Percentiles rank a stretch among this genome's conserved stretches.
Evolutionary conservation across 2,888 invertebrate genomes (phyloP).

Genomic region (Sialis fuliginosa): DNA sequence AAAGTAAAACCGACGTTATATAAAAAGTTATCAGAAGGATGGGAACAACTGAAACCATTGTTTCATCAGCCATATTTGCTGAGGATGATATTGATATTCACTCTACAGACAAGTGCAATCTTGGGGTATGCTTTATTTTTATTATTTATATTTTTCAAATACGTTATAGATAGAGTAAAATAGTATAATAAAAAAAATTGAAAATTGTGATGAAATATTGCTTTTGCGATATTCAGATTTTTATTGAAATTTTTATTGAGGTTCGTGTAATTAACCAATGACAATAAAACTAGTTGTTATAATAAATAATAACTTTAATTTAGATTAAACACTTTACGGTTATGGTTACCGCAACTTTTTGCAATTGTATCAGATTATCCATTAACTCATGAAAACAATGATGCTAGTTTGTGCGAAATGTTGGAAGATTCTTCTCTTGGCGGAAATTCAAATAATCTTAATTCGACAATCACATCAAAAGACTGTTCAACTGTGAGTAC

Average conservation of each 20-base stretch:
- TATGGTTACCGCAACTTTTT: conserved; percentile 78
- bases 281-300: no score
- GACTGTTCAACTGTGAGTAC: conserved; percentile 21
- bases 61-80: conserved; percentile 40
- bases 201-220: no score
- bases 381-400: conserved; percentile 15
- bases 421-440: conserved; percentile 24
- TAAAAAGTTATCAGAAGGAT: conserved; percentile 25
- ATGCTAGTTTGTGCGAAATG: conserved; percentile 28
- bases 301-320: conserved; percentile 5
- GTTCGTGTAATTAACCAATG: no score
- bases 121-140: conserved; percentile 34
- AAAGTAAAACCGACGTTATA: background rate
- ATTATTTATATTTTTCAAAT: background rate
- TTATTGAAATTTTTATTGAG: no score
- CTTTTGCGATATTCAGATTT: no score
- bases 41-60: conserved; percentile 43
- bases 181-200: no score
- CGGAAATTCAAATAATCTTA: conserved; percentile 9
- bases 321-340: conserved; percentile 53
- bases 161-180: no score
- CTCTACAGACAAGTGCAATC: conserved; percentile 27
- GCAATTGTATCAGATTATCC: conserved; percentile 38
- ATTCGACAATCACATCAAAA: conserved; percentile 11
- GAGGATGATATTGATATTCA: conserved; percentile 30